phyloP scores from a whole-genome alignment of 2,113 vertebrate genomes.

The Nothocercus julius region DNA sequence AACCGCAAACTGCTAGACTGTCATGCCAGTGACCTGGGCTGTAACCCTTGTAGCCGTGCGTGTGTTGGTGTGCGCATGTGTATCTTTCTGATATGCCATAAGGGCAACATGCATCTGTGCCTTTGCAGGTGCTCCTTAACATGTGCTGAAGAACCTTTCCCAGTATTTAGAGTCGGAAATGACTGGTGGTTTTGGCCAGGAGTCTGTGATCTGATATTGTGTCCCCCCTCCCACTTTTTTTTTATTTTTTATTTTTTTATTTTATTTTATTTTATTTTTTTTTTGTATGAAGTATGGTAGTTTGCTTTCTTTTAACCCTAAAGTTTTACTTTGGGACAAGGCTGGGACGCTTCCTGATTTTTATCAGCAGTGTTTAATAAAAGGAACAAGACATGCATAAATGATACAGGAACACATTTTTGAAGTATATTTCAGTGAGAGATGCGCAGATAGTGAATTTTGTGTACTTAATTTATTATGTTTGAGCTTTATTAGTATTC shows the following conservation, averaged over 20 bases:
- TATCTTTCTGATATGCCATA: neutral
- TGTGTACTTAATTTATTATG: neutral
- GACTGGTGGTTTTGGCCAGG: neutral
- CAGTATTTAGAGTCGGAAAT: neutral
- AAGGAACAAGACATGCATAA: neutral
- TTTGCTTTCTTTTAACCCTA: constrained; percentile 32
- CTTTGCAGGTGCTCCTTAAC: neutral
- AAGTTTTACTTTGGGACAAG: constrained; percentile 46
- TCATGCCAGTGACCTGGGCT: constrained; percentile 16
- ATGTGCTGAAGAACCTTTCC: neutral
- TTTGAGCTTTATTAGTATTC: neutral
- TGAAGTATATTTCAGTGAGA: neutral
- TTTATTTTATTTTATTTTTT: too few relatives aligned
- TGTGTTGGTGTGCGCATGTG: neutral
- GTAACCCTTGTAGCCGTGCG: neutral
- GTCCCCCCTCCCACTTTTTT: neutral
- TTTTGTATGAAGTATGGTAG: neutral
- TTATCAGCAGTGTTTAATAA: neutral
- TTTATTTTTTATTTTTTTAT: neutral
- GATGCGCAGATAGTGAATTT: neutral
- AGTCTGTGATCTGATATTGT: neutral
- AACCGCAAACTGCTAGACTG: constrained; percentile 38
- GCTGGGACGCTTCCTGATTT: constrained; percentile 29
- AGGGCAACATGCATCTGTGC: neutral
- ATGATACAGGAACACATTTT: neutral